Conservation (phyloP, 2,888 invertebrate genomes). For the Drosophila anomelani region DNA sequence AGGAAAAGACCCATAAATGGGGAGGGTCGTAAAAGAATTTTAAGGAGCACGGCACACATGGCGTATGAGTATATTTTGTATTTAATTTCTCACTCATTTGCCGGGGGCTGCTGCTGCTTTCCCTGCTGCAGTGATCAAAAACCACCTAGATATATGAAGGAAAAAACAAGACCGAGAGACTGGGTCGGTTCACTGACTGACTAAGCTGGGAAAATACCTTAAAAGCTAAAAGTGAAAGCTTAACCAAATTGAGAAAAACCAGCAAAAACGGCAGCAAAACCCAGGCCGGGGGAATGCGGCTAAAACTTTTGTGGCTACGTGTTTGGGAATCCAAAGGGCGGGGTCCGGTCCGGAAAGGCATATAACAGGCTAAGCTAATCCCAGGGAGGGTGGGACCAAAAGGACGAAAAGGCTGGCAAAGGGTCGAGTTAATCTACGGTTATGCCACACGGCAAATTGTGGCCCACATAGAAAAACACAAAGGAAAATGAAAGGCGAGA, state of each 20-base stretch:
- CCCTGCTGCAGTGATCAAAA: constrained; percentile 4
- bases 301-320: constrained; percentile 46
- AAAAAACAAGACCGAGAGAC: not conserved
- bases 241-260: constrained; percentile 43
- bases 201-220: constrained; percentile 48
- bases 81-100: constrained; percentile 32
- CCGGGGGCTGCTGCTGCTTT: not conserved
- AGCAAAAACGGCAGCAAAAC: constrained; percentile 8
- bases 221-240: constrained; percentile 51
- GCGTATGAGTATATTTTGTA: constrained; percentile 42
- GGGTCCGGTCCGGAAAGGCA: constrained; percentile 17
- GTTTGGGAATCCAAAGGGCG: constrained; percentile 12
- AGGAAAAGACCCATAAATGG: constrained; percentile 12
- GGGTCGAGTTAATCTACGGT: constrained; percentile 70
- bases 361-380: constrained; percentile 55
- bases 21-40: constrained; percentile 31
- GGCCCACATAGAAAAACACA: constrained; percentile 2
- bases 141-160: not conserved
- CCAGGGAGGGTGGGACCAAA: constrained; percentile 11
- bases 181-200: constrained; percentile 31
- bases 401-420: constrained; percentile 47
- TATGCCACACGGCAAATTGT: constrained; percentile 39
- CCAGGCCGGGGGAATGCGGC: constrained; percentile 15
- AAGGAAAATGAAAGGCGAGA: constrained; percentile 10
- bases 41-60: constrained; percentile 20